A percentile compares a stretch with the other conserved stretches of the same genome.
These are phyloP conservation scores for Archaeoteleia sp. DNA, from an alignment of 2,888 invertebrate species.

Conservation along the genomic window DNA sequence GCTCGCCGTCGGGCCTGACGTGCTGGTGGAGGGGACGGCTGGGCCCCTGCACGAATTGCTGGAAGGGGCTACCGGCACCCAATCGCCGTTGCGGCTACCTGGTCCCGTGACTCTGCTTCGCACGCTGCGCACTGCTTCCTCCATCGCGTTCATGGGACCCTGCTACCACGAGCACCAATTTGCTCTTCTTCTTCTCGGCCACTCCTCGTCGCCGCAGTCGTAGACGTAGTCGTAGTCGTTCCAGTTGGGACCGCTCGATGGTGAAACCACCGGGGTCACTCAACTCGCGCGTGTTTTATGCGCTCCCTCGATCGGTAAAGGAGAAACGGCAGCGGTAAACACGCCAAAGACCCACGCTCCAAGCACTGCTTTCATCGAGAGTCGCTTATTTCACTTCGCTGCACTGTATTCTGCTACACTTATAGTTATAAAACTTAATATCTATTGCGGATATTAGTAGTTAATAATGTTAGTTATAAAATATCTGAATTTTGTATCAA, in stretches of 20 bases:
- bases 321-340: slow-evolving; percentile 23
- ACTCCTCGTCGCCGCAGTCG: slow-evolving; percentile 77
- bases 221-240: slow-evolving; percentile 37
- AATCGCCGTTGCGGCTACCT: slow-evolving; percentile 60
- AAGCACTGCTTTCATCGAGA: background rate
- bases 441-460: no score
- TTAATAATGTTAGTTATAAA: no score
- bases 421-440: no score
- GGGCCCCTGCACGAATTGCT: slow-evolving; percentile 53
- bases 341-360: slow-evolving; percentile 3
- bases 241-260: slow-evolving; percentile 41
- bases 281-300: slow-evolving; percentile 51
- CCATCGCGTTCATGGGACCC: slow-evolving; percentile 77
- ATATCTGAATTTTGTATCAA: no score
- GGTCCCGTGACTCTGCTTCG: slow-evolving; percentile 58
- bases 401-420: no score
- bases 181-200: slow-evolving; percentile 79
- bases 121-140: slow-evolving; percentile 69
- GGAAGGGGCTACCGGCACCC: slow-evolving; percentile 42
- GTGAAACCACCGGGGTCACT: slow-evolving; percentile 56
- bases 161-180: slow-evolving; percentile 79
- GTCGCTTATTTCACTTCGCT: no score
- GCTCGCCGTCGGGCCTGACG: slow-evolving; percentile 70
- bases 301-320: slow-evolving; percentile 47
- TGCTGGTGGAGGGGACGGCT: slow-evolving; percentile 57